Conservation (phyloP, 2,797 vertebrate species). For the Lutjanus campechanus region DNA sequence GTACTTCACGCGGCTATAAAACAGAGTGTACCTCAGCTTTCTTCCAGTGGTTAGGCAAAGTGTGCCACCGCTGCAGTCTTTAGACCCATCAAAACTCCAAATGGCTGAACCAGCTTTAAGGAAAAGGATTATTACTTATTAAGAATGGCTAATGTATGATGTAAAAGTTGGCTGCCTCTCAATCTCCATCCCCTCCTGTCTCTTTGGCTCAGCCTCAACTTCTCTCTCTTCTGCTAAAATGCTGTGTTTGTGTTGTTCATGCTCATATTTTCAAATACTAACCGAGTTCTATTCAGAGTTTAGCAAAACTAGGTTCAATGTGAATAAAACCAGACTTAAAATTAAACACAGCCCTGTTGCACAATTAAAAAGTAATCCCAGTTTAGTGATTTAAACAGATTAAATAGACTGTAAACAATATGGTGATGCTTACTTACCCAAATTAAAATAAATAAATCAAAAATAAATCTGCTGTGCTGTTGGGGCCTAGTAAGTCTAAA, state of each 20-base stretch:
- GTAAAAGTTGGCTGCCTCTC: conserved; percentile 67
- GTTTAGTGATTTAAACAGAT: no score
- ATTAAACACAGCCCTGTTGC: no score
- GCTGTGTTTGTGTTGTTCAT: conserved; percentile 26
- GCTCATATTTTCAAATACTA: conserved; percentile 20
- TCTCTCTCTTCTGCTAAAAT: conserved; percentile 38
- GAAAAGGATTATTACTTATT: conserved; percentile 79
- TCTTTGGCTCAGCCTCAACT: conserved; percentile 55
- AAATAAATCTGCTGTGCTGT: no score
- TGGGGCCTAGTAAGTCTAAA: no score
- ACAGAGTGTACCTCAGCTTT: conserved; percentile 67
- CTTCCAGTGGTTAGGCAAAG: conserved; percentile 62
- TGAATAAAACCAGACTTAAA: no score
- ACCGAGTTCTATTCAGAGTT: neutral
- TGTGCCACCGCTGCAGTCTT: conserved; percentile 76
- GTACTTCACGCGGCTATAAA: conserved; percentile 69
- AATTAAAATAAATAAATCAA: no score
- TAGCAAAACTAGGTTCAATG: no score
- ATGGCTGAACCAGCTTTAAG: conserved; percentile 77
- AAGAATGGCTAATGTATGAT: conserved; percentile 78
- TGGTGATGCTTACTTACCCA: no score
- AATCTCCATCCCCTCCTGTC: conserved; percentile 38
- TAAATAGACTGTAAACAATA: no score
- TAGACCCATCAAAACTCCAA: conserved; percentile 71
- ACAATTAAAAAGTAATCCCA: no score